Base-by-base conservation (phyloP, 2,797 vertebrate species). In the Thunnus albacares region DNA sequence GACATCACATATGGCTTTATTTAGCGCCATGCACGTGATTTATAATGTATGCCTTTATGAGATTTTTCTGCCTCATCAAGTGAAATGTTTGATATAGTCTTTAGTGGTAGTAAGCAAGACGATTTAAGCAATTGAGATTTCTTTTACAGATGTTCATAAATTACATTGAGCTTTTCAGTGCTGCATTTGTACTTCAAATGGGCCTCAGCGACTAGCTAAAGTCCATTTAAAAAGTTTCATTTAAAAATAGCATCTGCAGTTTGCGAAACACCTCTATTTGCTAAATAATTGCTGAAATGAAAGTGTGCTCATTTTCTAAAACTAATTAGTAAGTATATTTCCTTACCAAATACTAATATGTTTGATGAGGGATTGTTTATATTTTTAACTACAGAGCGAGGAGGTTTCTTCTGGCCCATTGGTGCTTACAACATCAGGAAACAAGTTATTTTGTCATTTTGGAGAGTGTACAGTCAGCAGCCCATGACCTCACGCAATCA, bases 391-490 rank as follows among this genome's bases (percentile, higher is more conserved):
- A 49, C 5, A 57, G 66, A 55, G 26, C 6, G 9, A 35, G 30
- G 59, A 59, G 55, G 41, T 84, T 30, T 84, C 24, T 41, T 72
- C 82, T 65, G 63, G 60, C 33, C 53, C 58, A 77, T 49, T 80
- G 51, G 75, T 68, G 26, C 63, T 74, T 64, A 67, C 45, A 75
- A 45, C 43, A 38, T 81, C 38, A 66, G 80, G 70, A 90, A 87
- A 84, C 28, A 77, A 55, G 73, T 76, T 75, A 79, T 84, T 84
- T 80, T 64, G 38, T 68, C 65, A 79, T 87, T 84, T 43, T 77
- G 82, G 74, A 89, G 90, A 83, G 61, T 73, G 67, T 84, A 52
- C 71, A 79, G 55, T 89, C 80, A 84, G 71, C 86, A 77, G 24
- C 71, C 67, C 58, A 57, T 81, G 85, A 89, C 81, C 84, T 88